phyloP scores from a whole-genome alignment of 2,113 vertebrate genomes.

The Tautogolabrus adspersus region DNA sequence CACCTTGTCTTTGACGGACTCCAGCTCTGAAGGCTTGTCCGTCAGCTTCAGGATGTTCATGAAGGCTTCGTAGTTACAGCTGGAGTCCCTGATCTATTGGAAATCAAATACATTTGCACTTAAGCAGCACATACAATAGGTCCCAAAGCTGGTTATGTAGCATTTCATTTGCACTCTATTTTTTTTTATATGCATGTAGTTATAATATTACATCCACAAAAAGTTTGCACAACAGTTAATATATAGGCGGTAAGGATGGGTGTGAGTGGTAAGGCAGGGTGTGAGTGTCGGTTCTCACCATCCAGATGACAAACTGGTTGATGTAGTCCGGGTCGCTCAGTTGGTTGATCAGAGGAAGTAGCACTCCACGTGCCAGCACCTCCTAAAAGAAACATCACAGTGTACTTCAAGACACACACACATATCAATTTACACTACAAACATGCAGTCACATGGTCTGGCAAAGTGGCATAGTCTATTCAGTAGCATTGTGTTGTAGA shows the following conservation, averaged over 20 bases:
- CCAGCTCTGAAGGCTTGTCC: constrained; percentile 92
- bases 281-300: constrained; percentile 85
- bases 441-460: background rate
- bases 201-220: background rate
- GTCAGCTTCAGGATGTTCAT: constrained; percentile 99
- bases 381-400: constrained; percentile 83
- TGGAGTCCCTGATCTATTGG: constrained; percentile 94
- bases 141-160: background rate
- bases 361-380: constrained; percentile 96
- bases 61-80: constrained; percentile 99
- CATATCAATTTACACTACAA: constrained; percentile 9
- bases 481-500: background rate
- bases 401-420: background rate
- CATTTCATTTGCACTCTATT: too few relatives aligned
- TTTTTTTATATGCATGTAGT: too few relatives aligned
- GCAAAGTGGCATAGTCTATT: background rate
- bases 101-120: background rate
- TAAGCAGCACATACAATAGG: background rate
- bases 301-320: constrained; percentile 99
- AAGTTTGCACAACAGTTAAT: background rate
- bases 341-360: constrained; percentile 98
- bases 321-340: constrained; percentile 99
- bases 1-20: constrained; percentile 97
- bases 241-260: background rate
- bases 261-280: background rate